Percentiles rank a stretch among this genome's conserved stretches.
These are phyloP conservation scores for Ophthalmolycus amberensis DNA, from an alignment of 2,113 vertebrate species.

Conservation along the genomic window DNA sequence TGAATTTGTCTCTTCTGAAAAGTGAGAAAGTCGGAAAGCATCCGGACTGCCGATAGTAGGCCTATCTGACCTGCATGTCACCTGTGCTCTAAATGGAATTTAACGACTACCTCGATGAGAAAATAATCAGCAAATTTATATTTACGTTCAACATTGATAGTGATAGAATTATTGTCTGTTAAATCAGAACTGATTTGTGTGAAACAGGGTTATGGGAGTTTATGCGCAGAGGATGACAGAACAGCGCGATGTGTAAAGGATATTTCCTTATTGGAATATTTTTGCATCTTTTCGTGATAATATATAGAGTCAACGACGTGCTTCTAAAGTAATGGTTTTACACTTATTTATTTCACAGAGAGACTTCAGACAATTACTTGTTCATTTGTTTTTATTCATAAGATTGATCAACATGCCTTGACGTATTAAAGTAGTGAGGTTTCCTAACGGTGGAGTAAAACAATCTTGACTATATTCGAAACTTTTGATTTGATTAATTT, in stretches of 20 bases:
- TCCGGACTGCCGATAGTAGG: not conserved
- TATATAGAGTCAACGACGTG: not conserved
- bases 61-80: not conserved
- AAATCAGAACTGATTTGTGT: not conserved
- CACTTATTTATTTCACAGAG: not conserved
- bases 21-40: not conserved
- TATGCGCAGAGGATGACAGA: not conserved
- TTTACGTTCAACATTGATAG: not conserved
- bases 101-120: rapidly evolving
- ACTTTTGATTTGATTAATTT: not conserved
- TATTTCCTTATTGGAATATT: not conserved
- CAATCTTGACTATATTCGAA: not conserved
- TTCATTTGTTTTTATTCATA: conserved; percentile 1
- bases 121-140: not conserved
- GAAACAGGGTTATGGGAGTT: not conserved
- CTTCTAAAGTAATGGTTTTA: conserved; percentile 1
- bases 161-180: not conserved
- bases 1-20: not conserved
- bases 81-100: not conserved
- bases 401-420: not conserved
- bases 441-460: not conserved
- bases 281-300: not conserved
- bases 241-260: too few relatives aligned
- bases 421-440: not conserved
- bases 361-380: not conserved